Evolutionary conservation across 2,113 vertebrate genomes (phyloP).

Genomic region (Gymnocephalus cernua): DNA sequence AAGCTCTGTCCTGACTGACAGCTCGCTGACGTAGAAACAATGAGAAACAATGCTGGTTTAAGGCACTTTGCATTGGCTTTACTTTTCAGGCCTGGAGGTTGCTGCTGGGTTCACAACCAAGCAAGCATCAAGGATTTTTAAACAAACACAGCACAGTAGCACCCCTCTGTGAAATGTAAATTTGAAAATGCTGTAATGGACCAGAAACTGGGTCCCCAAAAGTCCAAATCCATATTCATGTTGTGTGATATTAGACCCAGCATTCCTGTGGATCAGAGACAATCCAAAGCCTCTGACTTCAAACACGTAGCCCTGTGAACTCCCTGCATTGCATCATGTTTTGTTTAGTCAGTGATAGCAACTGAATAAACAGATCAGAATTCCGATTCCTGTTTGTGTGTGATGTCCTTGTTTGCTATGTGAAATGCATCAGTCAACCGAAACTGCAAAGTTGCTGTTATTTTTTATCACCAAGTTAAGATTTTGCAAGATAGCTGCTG

Average conservation of each 20-base stretch:
- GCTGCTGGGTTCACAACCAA: too few species aligned
- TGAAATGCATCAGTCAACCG: neutral
- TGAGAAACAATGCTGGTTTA: too few species aligned
- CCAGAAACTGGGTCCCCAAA: neutral
- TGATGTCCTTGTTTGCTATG: neutral
- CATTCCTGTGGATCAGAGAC: neutral
- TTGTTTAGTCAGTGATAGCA: slow-evolving; percentile 2
- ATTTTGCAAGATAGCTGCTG: neutral
- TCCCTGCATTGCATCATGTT: slow-evolving; percentile 9
- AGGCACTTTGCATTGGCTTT: too few species aligned
- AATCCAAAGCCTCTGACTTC: neutral
- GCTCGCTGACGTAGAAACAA: too few species aligned
- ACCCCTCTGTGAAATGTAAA: too few species aligned
- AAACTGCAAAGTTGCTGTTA: neutral
- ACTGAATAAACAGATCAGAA: slow-evolving; percentile 13
- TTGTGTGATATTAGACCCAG: too few species aligned
- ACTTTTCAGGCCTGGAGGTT: too few species aligned
- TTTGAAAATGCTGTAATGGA: neutral
- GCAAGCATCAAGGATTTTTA: too few species aligned
- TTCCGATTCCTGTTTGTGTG: neutral
- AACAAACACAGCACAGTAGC: too few species aligned
- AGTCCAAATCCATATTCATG: neutral
- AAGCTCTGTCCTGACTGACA: too few species aligned
- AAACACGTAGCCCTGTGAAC: neutral
- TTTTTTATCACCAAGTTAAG: slow-evolving; percentile 5